These are phyloP conservation scores for Protaetia brevitarsis DNA, from an alignment of 1,140 invertebrate species.

Conservation along the genomic window DNA sequence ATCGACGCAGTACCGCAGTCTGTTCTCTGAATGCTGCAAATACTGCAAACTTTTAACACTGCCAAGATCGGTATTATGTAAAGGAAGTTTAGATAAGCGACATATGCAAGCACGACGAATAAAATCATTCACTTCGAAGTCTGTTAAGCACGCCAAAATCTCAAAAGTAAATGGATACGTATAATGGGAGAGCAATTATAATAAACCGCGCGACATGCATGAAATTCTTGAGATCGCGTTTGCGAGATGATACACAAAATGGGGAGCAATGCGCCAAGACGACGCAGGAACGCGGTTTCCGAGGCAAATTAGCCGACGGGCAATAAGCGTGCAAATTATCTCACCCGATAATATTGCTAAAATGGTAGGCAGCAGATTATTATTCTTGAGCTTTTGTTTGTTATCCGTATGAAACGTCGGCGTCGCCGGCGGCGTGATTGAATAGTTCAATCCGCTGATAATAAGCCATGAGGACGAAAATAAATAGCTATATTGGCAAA, in stretches of 20 bases:
- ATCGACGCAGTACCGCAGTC: neutral
- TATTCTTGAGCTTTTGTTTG: neutral
- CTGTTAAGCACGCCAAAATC: slow-evolving; percentile 7
- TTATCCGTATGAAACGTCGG: neutral
- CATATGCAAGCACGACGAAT: slow-evolving; percentile 2
- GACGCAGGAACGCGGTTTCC: neutral
- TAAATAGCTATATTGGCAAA: slow-evolving; percentile 8
- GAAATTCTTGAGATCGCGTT: neutral
- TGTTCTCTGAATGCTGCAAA: neutral
- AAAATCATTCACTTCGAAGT: slow-evolving; percentile 8
- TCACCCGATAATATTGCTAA: slow-evolving; percentile 1
- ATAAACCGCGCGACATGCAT: neutral
- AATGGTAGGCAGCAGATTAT: slow-evolving; percentile 13
- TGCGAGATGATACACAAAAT: neutral
- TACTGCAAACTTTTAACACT: too few species aligned
- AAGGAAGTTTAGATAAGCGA: neutral
- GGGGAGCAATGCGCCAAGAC: neutral
- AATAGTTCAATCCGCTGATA: neutral
- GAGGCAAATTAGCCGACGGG: slow-evolving; percentile 7
- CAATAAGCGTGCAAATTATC: slow-evolving; percentile 18
- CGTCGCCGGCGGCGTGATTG: neutral
- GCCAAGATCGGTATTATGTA: neutral
- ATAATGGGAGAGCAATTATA: slow-evolving; percentile 3
- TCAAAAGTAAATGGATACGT: slow-evolving; percentile 15
- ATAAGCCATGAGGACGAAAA: neutral